Percentiles rank a stretch among this genome's conserved stretches.
phyloP scores from a whole-genome alignment of 2,888 invertebrate species.

The Trichacis sp. region DNA sequence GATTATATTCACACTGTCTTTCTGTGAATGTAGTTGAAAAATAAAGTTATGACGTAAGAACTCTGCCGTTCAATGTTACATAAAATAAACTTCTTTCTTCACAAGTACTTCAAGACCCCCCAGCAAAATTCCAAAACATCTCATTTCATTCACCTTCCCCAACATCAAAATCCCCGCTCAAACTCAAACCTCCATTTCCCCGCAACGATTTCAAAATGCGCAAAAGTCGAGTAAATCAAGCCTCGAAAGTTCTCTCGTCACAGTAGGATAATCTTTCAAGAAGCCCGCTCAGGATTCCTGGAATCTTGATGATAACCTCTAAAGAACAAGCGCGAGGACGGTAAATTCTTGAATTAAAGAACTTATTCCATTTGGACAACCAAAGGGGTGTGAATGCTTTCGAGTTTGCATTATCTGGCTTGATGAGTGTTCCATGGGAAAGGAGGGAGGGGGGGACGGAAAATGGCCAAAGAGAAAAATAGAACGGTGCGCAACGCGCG shows the following conservation, averaged over 20 bases:
- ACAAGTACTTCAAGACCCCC: too few relatives aligned
- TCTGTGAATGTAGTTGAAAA: too few relatives aligned
- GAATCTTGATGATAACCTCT: slow-evolving; percentile 45
- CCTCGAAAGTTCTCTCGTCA: not conserved
- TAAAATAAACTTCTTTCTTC: too few relatives aligned
- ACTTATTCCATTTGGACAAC: slow-evolving; percentile 69
- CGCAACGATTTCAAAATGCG: too few relatives aligned
- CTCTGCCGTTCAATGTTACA: too few relatives aligned
- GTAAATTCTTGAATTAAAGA: slow-evolving; percentile 69
- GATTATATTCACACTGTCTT: too few relatives aligned
- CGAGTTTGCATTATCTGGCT: slow-evolving; percentile 65
- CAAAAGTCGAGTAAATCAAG: too few relatives aligned
- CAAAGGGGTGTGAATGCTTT: slow-evolving; percentile 69
- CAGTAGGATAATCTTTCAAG: slow-evolving; percentile 35
- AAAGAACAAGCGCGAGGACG: slow-evolving; percentile 47
- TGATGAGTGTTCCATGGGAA: slow-evolving; percentile 44
- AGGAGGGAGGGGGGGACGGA: slow-evolving; percentile 31
- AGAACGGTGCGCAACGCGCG: slow-evolving; percentile 48
- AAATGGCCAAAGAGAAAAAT: slow-evolving; percentile 49
- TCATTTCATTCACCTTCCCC: too few relatives aligned
- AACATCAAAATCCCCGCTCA: too few relatives aligned
- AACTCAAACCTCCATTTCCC: too few relatives aligned
- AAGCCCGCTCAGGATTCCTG: slow-evolving; percentile 45
- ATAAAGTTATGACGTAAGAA: too few relatives aligned
- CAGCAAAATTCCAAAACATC: too few relatives aligned